phyloP scores from a whole-genome alignment of 1,140 invertebrate species.

The Heliconius nattereri region DNA sequence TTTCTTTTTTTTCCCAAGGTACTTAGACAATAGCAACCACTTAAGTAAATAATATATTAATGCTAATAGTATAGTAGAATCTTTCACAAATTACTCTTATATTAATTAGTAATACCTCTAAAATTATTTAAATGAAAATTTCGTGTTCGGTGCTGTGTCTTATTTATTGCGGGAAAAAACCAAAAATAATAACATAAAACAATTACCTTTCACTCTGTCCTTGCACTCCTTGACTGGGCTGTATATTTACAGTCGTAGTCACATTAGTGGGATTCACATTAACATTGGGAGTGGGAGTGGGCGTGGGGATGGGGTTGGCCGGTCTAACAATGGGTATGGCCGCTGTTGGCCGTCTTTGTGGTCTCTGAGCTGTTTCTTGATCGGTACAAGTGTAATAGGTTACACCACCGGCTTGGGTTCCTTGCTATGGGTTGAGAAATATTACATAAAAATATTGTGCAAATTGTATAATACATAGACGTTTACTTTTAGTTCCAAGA shows the following conservation, averaged over 20 bases:
- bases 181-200: not conserved
- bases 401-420: slow-evolving; percentile 65
- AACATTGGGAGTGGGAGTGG: slow-evolving; percentile 24
- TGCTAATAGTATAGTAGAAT: too few relatives aligned
- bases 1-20: too few relatives aligned
- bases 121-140: too few relatives aligned
- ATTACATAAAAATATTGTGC: too few relatives aligned
- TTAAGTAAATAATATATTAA: too few relatives aligned
- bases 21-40: too few relatives aligned
- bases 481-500: too few relatives aligned
- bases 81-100: too few relatives aligned
- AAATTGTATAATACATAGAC: too few relatives aligned
- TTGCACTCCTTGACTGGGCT: not conserved
- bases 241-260: not conserved
- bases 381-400: slow-evolving; percentile 72
- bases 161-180: not conserved
- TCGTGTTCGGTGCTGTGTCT: too few relatives aligned
- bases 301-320: slow-evolving; percentile 13
- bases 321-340: slow-evolving; percentile 72
- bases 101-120: too few relatives aligned
- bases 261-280: not conserved
- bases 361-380: slow-evolving; percentile 59
- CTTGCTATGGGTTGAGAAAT: slow-evolving; percentile 31
- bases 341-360: slow-evolving; percentile 65
- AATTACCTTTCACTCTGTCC: slow-evolving; percentile 1